Evolutionary conservation across 2,888 invertebrate genomes (phyloP).

Genomic region (Agrochola litura): DNA sequence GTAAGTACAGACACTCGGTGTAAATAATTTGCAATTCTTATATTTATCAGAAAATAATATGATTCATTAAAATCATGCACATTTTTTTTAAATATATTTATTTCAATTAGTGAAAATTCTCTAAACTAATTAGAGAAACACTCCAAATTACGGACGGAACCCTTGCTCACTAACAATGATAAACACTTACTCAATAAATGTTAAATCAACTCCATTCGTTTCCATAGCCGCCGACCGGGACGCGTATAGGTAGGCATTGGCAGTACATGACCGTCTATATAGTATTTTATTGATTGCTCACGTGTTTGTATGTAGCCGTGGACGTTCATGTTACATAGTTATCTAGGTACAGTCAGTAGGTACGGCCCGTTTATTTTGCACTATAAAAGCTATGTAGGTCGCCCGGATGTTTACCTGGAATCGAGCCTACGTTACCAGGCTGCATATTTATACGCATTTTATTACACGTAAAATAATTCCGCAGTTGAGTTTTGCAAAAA

Average conservation of each 20-base stretch:
- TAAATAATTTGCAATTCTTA: background rate
- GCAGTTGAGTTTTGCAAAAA: background rate
- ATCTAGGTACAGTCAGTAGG: conserved; percentile 65
- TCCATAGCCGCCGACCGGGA: conserved; percentile 61
- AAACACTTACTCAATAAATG: conserved; percentile 6
- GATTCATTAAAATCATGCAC: background rate
- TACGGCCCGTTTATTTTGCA: conserved; percentile 73
- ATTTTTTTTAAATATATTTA: background rate
- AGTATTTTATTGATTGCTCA: conserved; percentile 73
- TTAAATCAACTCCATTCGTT: conserved; percentile 68
- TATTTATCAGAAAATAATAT: background rate
- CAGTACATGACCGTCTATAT: conserved; percentile 67
- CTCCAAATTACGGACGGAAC: background rate
- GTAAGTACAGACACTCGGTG: background rate
- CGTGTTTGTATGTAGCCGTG: conserved; percentile 70
- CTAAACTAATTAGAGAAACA: background rate
- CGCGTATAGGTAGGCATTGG: conserved; percentile 58
- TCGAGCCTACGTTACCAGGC: conserved; percentile 28
- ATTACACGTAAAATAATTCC: background rate
- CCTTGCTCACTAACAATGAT: background rate
- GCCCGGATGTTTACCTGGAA: conserved; percentile 60
- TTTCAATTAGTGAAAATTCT: background rate
- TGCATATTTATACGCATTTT: conserved; percentile 14
- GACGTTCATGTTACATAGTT: conserved; percentile 75
- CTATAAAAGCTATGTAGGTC: conserved; percentile 72